Conservation (phyloP, 1,140 invertebrate species). For the Drosophila yakuba region DNA sequence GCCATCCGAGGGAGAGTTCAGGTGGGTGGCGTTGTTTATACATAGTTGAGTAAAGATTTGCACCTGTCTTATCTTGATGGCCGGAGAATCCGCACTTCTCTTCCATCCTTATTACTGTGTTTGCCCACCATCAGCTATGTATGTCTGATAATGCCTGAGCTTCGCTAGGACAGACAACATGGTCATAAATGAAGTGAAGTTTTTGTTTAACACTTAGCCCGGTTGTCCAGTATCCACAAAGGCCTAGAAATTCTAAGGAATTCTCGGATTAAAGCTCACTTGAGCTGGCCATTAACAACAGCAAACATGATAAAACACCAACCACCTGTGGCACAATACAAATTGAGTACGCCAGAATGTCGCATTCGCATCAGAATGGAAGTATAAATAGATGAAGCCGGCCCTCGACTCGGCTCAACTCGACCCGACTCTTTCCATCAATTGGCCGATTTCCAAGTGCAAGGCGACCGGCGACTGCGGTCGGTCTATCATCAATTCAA, state of each 20-base stretch:
- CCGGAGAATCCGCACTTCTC: neutral
- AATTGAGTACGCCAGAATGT: constrained; percentile 25
- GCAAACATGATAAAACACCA: constrained; percentile 1
- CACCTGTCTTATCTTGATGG: constrained; percentile 12
- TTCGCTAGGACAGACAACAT: constrained; percentile 4
- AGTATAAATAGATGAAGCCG: constrained; percentile 32
- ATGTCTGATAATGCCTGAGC: constrained; percentile 2
- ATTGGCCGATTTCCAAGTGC: constrained; percentile 64
- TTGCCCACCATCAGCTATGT: constrained; percentile 5
- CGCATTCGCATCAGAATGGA: constrained; percentile 15
- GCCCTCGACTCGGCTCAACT: neutral
- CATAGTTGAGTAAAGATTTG: neutral
- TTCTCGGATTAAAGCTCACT: constrained; percentile 7
- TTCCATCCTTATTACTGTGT: neutral
- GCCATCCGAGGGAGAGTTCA: constrained; percentile 84
- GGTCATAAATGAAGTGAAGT: constrained; percentile 19
- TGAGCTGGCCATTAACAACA: constrained; percentile 40
- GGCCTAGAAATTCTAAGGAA: neutral
- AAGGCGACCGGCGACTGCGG: constrained; percentile 45
- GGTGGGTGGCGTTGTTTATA: constrained; percentile 38
- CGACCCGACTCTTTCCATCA: constrained; percentile 20
- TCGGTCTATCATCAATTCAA: constrained; percentile 57
- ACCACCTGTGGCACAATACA: constrained; percentile 26
- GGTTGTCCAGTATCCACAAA: neutral
- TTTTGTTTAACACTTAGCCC: neutral